Conservation (phyloP, 2,797 vertebrate species). For the Catostomus latipinnis region DNA sequence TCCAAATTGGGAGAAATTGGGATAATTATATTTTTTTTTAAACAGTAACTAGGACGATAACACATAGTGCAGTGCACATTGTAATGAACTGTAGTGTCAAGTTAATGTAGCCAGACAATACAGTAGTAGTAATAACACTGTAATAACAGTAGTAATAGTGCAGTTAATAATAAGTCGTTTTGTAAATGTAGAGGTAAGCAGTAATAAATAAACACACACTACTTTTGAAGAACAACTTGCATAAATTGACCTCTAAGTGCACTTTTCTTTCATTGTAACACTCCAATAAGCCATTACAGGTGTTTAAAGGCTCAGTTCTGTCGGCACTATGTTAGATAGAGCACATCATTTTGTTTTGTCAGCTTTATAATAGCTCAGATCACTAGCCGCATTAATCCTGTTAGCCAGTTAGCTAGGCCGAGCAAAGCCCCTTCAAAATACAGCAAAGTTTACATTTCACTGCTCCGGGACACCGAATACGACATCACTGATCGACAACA, state of each 20-base stretch:
- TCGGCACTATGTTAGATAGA: background rate
- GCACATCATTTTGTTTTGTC: slow-evolving; percentile 4
- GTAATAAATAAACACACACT: too few species aligned
- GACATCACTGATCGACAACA: background rate
- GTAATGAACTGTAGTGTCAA: too few species aligned
- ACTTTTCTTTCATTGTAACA: background rate
- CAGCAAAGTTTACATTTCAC: background rate
- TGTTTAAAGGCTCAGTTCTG: background rate
- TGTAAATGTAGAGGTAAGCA: too few species aligned
- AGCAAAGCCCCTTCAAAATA: slow-evolving; percentile 12
- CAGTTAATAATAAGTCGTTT: too few species aligned
- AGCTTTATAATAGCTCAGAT: slow-evolving; percentile 8
- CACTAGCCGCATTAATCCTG: slow-evolving; percentile 22
- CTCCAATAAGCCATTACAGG: too few species aligned
- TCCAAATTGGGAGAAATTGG: too few species aligned
- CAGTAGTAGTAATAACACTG: too few species aligned
- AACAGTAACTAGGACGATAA: too few species aligned
- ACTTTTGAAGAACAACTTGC: background rate
- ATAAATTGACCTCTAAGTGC: background rate
- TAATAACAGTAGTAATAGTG: too few species aligned
- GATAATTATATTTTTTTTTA: too few species aligned
- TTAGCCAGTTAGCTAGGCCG: slow-evolving; percentile 17
- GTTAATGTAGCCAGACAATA: too few species aligned
- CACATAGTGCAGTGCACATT: too few species aligned
- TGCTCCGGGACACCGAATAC: background rate